Evolutionary conservation across 1,140 invertebrate genomes (phyloP).

Genomic region (Limonius californicus): DNA sequence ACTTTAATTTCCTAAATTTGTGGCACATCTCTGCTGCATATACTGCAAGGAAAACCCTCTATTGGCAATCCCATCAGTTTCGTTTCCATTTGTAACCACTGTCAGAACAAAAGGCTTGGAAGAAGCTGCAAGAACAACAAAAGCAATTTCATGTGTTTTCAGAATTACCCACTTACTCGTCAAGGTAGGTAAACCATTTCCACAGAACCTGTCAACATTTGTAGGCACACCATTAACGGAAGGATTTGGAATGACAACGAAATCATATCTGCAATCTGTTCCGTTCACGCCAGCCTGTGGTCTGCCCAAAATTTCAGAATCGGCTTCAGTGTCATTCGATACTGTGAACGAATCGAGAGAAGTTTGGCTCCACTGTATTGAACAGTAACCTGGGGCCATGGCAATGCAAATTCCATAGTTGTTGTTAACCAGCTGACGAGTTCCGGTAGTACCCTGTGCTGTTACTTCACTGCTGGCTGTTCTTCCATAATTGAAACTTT

Average conservation of each 20-base stretch:
- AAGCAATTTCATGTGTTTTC: too few species aligned
- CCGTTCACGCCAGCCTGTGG: conserved; percentile 50
- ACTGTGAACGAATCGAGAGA: conserved; percentile 60
- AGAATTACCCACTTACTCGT: conserved; percentile 51
- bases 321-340: conserved; percentile 53
- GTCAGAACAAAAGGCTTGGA: conserved; percentile 71
- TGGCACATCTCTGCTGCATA: conserved; percentile 49
- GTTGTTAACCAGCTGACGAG: conserved; percentile 66
- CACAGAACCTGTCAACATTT: conserved; percentile 66
- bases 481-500: conserved; percentile 70
- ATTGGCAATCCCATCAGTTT: conserved; percentile 52
- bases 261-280: conserved; percentile 64
- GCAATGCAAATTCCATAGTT: conserved; percentile 71
- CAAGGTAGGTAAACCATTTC: conserved; percentile 62
- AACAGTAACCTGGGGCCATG: conserved; percentile 63
- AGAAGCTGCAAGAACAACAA: conserved; percentile 48
- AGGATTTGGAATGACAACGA: conserved; percentile 63
- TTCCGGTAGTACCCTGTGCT: conserved; percentile 51
- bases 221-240: conserved; percentile 38
- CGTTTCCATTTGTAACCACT: conserved; percentile 57
- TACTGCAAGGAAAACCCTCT: conserved; percentile 68
- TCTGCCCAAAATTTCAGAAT: conserved; percentile 46
- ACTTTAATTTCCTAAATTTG: too few species aligned
- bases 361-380: conserved; percentile 58
- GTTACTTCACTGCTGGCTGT: conserved; percentile 50